These are phyloP conservation scores for Gadopsis bispinosus DNA, from an alignment of 2,797 vertebrate genomes.

Conservation along the genomic window DNA sequence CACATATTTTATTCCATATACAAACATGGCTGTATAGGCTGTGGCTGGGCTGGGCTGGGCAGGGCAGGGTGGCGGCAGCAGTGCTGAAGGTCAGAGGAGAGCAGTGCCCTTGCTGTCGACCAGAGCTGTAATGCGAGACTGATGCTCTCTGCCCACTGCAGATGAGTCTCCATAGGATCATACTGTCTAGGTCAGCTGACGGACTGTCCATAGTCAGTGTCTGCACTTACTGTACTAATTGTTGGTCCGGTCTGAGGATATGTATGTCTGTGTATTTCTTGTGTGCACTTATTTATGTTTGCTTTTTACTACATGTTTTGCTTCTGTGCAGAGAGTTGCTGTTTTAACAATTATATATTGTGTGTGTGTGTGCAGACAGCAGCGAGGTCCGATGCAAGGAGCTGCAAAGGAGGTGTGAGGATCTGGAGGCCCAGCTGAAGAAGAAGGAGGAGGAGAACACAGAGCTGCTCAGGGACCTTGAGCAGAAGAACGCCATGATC, in stretches of 20 bases:
- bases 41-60: conserved; percentile 25
- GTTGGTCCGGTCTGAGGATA: conserved; percentile 8
- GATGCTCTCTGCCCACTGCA: conserved; percentile 57
- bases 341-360: background rate
- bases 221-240: conserved; percentile 58
- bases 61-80: conserved; percentile 27
- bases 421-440: conserved; percentile 93
- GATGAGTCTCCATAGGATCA: conserved; percentile 59
- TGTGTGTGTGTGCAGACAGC: conserved; percentile 81
- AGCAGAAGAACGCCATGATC: conserved; percentile 95
- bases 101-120: conserved; percentile 45
- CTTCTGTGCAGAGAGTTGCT: conserved; percentile 6
- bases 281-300: background rate
- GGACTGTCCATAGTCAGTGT: conserved; percentile 47
- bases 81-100: conserved; percentile 69
- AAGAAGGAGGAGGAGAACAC: conserved; percentile 92
- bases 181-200: conserved; percentile 42
- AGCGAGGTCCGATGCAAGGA: conserved; percentile 87
- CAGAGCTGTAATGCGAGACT: conserved; percentile 72
- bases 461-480: conserved; percentile 91
- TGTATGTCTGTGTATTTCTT: conserved; percentile 16
- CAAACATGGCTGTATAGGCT: conserved; percentile 23
- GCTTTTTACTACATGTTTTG: background rate
- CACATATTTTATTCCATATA: background rate
- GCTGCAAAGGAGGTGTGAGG: conserved; percentile 91